Percentiles rank a stretch among this genome's conserved stretches.
Evolutionary conservation across 2,113 vertebrate genomes (phyloP).

Genomic region (Centrocercus urophasianus): DNA sequence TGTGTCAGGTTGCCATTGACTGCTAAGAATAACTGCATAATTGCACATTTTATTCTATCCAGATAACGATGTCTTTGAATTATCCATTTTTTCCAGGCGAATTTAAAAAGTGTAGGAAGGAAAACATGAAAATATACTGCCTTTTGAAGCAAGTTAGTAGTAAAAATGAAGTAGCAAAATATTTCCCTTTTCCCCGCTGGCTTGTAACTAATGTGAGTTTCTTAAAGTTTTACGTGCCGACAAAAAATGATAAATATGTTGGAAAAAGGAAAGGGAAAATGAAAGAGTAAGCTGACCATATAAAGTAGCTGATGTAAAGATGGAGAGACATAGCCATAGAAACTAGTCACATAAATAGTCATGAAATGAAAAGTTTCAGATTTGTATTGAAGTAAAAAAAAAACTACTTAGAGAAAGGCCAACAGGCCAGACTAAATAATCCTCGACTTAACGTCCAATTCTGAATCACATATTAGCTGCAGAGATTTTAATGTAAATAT

Average conservation of each 20-base stretch:
- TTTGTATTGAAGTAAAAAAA: constrained; percentile 94
- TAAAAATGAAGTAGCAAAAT: constrained; percentile 53
- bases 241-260: constrained; percentile 82
- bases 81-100: not conserved
- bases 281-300: constrained; percentile 83
- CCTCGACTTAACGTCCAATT: constrained; percentile 98
- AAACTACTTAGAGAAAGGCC: constrained; percentile 94
- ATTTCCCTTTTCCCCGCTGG: not conserved
- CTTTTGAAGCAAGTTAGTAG: constrained; percentile 60
- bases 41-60: constrained; percentile 28
- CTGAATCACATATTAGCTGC: constrained; percentile 99
- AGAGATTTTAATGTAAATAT: constrained; percentile 99
- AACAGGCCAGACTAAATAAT: constrained; percentile 99
- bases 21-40: constrained; percentile 41
- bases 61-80: constrained; percentile 41
- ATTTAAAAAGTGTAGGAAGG: constrained; percentile 29
- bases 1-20: constrained; percentile 24
- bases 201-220: constrained; percentile 32
- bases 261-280: constrained; percentile 81
- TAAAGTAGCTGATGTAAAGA: constrained; percentile 84
- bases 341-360: constrained; percentile 94
- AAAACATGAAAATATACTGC: constrained; percentile 40
- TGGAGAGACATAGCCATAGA: constrained; percentile 83
- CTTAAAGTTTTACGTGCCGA: constrained; percentile 39
- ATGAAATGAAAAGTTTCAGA: constrained; percentile 98